A percentile compares a stretch with the other conserved stretches of the same genome.
These are phyloP conservation scores for Hirtodrosophila histrioides DNA, from an alignment of 2,888 invertebrate genomes.

Conservation along the genomic window DNA sequence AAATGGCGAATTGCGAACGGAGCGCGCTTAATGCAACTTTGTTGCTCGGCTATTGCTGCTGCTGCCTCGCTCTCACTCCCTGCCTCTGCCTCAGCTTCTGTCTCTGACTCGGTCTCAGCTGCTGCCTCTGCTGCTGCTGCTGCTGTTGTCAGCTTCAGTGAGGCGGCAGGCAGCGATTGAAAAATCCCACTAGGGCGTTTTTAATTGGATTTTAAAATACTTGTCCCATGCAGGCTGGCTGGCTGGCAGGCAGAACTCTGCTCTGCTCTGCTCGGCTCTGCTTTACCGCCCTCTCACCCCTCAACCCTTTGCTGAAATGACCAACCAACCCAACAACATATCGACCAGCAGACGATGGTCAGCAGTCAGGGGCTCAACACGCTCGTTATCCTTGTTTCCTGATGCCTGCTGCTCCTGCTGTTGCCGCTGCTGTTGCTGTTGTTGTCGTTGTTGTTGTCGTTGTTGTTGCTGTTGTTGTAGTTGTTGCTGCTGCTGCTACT, in stretches of 20 bases:
- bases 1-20: conserved; percentile 56
- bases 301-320: conserved; percentile 30
- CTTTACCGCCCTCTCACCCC: not conserved
- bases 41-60: conserved; percentile 58
- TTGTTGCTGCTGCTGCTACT: conserved; percentile 35
- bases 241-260: conserved; percentile 20
- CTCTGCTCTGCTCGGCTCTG: conserved; percentile 4
- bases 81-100: conserved; percentile 13
- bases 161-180: conserved; percentile 77
- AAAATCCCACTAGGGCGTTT: conserved; percentile 83
- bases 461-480: conserved; percentile 2
- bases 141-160: conserved; percentile 46
- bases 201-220: conserved; percentile 85
- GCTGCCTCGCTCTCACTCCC: conserved; percentile 5
- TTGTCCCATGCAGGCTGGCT: conserved; percentile 71
- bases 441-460: conserved; percentile 8
- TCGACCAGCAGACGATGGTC: conserved; percentile 62
- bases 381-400: conserved; percentile 80
- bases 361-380: conserved; percentile 74
- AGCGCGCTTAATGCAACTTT: conserved; percentile 78
- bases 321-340: conserved; percentile 52
- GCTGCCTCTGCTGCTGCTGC: conserved; percentile 12
- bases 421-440: conserved; percentile 18
- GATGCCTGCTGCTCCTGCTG: conserved; percentile 53
- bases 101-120: not conserved